Base-by-base conservation (phyloP, 2,797 vertebrate species). In the Oreochromis mossambicus region DNA sequence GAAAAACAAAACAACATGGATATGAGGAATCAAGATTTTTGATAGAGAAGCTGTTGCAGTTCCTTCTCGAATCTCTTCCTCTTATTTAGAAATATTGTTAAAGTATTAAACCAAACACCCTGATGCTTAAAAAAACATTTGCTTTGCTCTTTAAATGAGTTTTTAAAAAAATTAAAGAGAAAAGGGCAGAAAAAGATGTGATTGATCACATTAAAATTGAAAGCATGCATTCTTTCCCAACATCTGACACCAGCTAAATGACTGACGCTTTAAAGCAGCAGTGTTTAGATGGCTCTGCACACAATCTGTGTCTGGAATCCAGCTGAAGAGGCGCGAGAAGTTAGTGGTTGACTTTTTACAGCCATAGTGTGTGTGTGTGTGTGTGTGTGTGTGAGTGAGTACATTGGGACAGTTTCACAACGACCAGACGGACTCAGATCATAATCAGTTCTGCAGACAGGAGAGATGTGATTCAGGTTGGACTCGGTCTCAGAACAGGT, bases 381-480 rank as follows among this genome's bases (percentile, higher is more conserved):
- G 54, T 56, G 54, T 8, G 54, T 55, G 54, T 55, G 54, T 10
- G 46, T 1, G 50, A 0, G 54, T 8, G 50, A 1, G 50, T 0
- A 2, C 4, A 36, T 26, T 50, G 52, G 14, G 51, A 66, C 1
- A 1, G 43, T 83, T 73, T 89, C 78, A 86, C 70, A 84, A 82
- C 34, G 46, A 81, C 63, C 51, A 87, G 41, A 81, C 21, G 12
- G 77, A 15, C 56, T 82, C 78, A 56, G 77, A 70, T 26, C 51
- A 80, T 34, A 10, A 12, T 87, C 81, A 92, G 88, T 75, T 86
- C 43, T 79, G 75, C 80, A 83, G 88, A 83, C 29, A 21, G 52
- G 75, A 58, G 52, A 68, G 36, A 83, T 68, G 17, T 61, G 80
- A 84, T 58, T 86, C 81, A 82, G 84, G 34, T 55, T 48, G 76